Evolutionary conservation across 2,888 invertebrate genomes (phyloP), one percentile per base, ranked within the genome.

Genomic region (Globia sparganii): DNA sequence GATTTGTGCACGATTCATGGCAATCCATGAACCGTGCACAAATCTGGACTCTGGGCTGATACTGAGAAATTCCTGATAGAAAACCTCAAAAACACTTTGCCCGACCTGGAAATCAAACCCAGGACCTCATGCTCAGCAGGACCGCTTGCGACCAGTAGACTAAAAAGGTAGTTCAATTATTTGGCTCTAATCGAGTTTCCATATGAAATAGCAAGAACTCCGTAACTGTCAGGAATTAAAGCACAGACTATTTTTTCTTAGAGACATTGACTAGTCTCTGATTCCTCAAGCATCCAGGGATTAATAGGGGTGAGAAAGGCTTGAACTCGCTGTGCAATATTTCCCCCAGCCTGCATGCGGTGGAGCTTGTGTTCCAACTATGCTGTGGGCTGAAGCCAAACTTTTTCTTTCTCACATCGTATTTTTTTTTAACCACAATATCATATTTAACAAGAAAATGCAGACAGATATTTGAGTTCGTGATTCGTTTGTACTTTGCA

Each of bases 401-500:
- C 34, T 2, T 62, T 70, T 69, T 31, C 25, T 31, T 34, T n/a
- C 3, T 28, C 18, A 61, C 18, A 34, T 61, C 31, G 21, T 40
- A 8, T 64, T 77, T 62, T 15, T 18, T 13, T 43, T 34, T n/a
- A 21, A 72, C 13, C 25, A 11, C 37, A 34, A 77, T 70, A 53
- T 37, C 13, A 28, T 37, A 37, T 56, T 62, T 15, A 11, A 15
- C 21, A 21, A 21, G 28, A 31, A 77, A 77, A 77, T 61, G 18
- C 25, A 43, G 34, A 18, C 5, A 21, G 61, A n/a, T 21, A 28
- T 53, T n/a, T 46, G 18, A 31, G 15, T n/a, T n/a, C n/a, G n/a
- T n/a, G 43, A 74, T 80, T 80, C 59, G 59, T 74, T 73, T 73
- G 62, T 79, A 49, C 18, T 64, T 81, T n/a, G n/a, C 13, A 37